A percentile compares a stretch with the other conserved stretches of the same genome.
Evolutionary conservation across 2,113 vertebrate genomes (phyloP).

Genomic region (Vulpes vulpes): DNA sequence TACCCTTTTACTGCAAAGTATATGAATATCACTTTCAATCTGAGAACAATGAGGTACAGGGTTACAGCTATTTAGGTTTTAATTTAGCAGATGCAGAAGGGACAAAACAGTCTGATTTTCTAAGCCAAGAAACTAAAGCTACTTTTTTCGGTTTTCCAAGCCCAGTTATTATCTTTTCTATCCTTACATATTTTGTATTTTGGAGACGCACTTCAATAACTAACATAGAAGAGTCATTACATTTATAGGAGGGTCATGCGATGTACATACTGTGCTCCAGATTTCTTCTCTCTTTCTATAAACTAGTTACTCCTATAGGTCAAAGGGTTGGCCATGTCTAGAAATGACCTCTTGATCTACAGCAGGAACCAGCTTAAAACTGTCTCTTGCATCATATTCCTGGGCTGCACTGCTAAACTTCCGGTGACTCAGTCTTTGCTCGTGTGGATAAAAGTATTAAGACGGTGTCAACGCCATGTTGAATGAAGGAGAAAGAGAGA

Average conservation of each 20-base stretch:
- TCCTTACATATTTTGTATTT: background rate
- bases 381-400: background rate
- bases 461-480: background rate
- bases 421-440: background rate
- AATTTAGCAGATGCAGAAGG: background rate
- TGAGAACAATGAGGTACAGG: background rate
- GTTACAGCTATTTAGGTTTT: slow-evolving; percentile 2
- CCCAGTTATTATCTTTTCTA: background rate
- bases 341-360: background rate
- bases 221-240: background rate
- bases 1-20: background rate
- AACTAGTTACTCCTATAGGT: background rate
- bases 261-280: background rate
- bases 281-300: background rate
- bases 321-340: rapidly evolving
- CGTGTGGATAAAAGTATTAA: background rate
- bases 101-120: background rate
- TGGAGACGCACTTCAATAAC: background rate
- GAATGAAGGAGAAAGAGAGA: background rate
- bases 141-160: background rate
- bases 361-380: background rate
- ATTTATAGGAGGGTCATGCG: background rate
- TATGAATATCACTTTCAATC: slow-evolving; percentile 21
- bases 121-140: background rate
- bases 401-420: background rate